These are phyloP conservation scores for Argyrosomus regius DNA, from an alignment of 2,797 vertebrate species.

Conservation along the genomic window DNA sequence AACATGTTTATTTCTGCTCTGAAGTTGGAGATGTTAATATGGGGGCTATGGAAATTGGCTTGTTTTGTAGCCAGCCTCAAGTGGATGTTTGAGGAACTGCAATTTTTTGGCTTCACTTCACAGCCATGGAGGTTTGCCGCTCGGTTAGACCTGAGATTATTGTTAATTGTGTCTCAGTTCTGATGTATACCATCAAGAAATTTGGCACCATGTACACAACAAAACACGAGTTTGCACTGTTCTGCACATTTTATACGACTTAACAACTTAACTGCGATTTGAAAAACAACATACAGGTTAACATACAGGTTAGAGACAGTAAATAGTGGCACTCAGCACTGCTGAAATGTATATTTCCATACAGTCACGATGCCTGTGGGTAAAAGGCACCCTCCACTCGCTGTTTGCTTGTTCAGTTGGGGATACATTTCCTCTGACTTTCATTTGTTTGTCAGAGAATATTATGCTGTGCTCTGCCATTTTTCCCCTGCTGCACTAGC, in stretches of 20 bases:
- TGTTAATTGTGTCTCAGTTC: too few relatives aligned
- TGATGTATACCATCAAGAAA: neutral
- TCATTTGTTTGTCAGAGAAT: constrained; percentile 59
- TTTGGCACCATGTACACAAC: neutral
- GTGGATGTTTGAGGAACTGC: too few relatives aligned
- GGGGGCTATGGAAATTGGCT: too few relatives aligned
- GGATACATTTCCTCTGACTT: constrained; percentile 55
- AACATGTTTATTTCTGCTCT: too few relatives aligned
- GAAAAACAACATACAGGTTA: neutral
- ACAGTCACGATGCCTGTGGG: constrained; percentile 17
- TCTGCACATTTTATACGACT: neutral
- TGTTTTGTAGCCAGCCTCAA: too few relatives aligned
- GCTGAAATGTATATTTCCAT: neutral
- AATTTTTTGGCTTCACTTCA: too few relatives aligned
- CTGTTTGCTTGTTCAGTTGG: constrained; percentile 21
- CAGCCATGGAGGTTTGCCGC: too few relatives aligned
- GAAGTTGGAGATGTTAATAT: too few relatives aligned
- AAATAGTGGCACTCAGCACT: too few relatives aligned
- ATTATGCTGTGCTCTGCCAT: constrained; percentile 56
- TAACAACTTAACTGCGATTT: neutral
- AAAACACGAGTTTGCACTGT: neutral
- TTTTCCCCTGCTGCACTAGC: constrained; percentile 31
- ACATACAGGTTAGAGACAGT: too few relatives aligned
- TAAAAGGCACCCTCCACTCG: neutral
- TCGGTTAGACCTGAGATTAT: too few relatives aligned